Evolutionary conservation across 2,888 invertebrate genomes (phyloP).

Genomic region (Orthosia gracilis): DNA sequence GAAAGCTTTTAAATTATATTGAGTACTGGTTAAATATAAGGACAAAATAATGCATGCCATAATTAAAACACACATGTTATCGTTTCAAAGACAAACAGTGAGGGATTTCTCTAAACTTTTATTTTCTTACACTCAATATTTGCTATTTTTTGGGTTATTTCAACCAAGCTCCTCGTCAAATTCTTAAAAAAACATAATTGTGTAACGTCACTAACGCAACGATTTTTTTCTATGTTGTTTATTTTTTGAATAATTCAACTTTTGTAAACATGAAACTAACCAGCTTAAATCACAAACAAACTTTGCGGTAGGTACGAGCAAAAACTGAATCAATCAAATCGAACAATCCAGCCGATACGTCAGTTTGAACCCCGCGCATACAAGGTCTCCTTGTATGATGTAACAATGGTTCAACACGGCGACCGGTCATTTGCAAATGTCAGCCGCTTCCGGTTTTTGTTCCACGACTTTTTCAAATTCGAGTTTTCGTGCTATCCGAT

Average conservation of each 20-base stretch:
- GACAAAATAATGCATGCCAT: not conserved
- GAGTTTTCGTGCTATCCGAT: slow-evolving; percentile 32
- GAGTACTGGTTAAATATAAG: not conserved
- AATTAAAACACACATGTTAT: not conserved
- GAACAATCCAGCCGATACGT: slow-evolving; percentile 31
- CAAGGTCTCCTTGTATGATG: slow-evolving; percentile 48
- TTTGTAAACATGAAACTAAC: not conserved
- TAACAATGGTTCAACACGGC: slow-evolving; percentile 55
- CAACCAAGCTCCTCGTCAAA: not conserved
- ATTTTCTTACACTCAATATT: too few relatives aligned
- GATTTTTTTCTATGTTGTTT: too few relatives aligned
- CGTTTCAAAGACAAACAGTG: not conserved
- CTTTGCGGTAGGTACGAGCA: not conserved
- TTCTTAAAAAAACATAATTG: not conserved
- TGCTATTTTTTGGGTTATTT: not conserved
- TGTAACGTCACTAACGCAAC: not conserved
- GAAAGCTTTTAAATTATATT: not conserved
- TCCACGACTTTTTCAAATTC: slow-evolving; percentile 50
- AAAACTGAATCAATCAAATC: slow-evolving; percentile 48
- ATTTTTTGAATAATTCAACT: too few relatives aligned
- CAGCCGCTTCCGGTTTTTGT: slow-evolving; percentile 57
- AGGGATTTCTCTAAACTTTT: not conserved
- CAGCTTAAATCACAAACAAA: slow-evolving; percentile 8
- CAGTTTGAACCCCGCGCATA: slow-evolving; percentile 33
- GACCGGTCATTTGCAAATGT: slow-evolving; percentile 65